phyloP scores from a whole-genome alignment of 2,113 vertebrate genomes.

The Chamaetylas fuelleborni region DNA sequence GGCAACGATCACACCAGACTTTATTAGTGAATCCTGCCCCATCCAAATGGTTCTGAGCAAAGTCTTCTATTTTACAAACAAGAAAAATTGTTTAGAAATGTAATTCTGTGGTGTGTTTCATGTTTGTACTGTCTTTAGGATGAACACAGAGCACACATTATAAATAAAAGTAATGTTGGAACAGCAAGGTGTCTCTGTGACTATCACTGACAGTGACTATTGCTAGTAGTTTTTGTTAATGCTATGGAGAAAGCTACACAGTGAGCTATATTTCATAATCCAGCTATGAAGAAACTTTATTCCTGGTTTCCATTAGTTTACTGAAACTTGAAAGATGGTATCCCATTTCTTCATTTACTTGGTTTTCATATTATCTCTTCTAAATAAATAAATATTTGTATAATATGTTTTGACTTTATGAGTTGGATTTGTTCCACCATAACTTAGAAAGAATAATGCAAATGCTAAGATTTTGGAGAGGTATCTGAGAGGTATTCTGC shows the following conservation, averaged over 20 bases:
- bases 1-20: neutral
- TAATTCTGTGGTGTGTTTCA: neutral
- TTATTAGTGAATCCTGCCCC: neutral
- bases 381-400: slow-evolving; percentile 40
- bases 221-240: neutral
- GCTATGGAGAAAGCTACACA: neutral
- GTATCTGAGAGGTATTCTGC: slow-evolving; percentile 28
- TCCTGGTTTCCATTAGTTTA: neutral
- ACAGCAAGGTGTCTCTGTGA: neutral
- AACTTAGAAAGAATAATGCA: neutral
- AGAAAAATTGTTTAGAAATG: neutral
- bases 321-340: neutral
- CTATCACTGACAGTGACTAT: neutral
- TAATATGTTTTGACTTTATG: slow-evolving; percentile 27
- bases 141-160: neutral
- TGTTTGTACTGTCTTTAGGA: neutral
- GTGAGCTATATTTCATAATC: neutral
- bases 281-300: neutral
- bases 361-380: neutral
- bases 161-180: neutral
- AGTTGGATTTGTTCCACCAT: slow-evolving; percentile 35
- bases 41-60: neutral
- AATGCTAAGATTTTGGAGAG: slow-evolving; percentile 15
- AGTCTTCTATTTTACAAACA: neutral
- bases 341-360: neutral